Percentiles rank a stretch among this genome's conserved stretches.
These are phyloP conservation scores for Heliconius nattereri DNA, from an alignment of 1,140 invertebrate species.

Conservation along the genomic window DNA sequence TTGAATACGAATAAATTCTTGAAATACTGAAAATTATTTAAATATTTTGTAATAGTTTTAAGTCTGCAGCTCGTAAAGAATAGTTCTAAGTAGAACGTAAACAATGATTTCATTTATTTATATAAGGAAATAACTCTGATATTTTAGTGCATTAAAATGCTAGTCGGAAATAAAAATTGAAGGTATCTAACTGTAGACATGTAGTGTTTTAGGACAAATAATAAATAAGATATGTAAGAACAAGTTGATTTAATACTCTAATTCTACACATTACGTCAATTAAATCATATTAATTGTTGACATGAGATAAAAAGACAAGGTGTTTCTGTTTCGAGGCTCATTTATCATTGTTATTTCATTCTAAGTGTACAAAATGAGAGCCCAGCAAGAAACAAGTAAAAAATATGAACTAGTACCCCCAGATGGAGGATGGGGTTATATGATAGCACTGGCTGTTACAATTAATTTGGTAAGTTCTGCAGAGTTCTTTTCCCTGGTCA, in stretches of 20 bases:
- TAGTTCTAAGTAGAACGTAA: too few species aligned
- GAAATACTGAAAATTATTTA: too few species aligned
- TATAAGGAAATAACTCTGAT: too few species aligned
- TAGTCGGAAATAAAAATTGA: background rate
- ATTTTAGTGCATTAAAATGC: too few species aligned
- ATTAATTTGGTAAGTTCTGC: conserved; percentile 57
- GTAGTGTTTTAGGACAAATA: background rate
- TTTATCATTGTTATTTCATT: conserved; percentile 22
- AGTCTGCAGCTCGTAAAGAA: too few species aligned
- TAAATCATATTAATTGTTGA: conserved; percentile 38
- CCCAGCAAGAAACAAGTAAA: conserved; percentile 39
- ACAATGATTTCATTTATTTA: too few species aligned
- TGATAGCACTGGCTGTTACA: conserved; percentile 53
- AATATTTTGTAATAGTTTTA: too few species aligned
- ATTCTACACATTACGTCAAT: conserved; percentile 19
- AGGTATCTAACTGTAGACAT: background rate
- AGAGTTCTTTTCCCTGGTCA: too few species aligned
- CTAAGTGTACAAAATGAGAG: conserved; percentile 41
- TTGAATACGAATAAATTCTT: too few species aligned
- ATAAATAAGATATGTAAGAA: conserved; percentile 1
- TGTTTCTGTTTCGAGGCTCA: conserved; percentile 30
- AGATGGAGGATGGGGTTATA: conserved; percentile 70
- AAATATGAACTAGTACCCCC: conserved; percentile 58
- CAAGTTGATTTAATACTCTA: background rate
- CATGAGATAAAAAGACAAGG: conserved; percentile 42